Conservation (phyloP, 2,113 vertebrate species). For the Mungos mungo region DNA sequence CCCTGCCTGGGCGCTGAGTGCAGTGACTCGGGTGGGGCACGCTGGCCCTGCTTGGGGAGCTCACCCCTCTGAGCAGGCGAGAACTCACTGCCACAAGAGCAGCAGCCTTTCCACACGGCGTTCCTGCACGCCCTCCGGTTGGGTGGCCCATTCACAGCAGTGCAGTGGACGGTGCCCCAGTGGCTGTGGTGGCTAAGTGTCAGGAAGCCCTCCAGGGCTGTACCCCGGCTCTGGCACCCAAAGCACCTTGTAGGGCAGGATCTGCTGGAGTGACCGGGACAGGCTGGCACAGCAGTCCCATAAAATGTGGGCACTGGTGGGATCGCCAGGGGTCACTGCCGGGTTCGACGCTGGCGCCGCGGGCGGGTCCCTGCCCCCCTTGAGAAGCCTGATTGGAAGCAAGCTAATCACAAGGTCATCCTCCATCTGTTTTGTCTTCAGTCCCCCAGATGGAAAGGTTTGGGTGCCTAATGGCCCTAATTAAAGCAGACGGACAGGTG, state of each 20-base stretch:
- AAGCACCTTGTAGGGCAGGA: fast-evolving
- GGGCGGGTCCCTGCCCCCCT: background rate
- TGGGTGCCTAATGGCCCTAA: no score
- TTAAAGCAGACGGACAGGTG: background rate
- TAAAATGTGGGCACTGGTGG: fast-evolving
- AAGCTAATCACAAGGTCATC: background rate
- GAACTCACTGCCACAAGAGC: background rate
- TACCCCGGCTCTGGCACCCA: background rate
- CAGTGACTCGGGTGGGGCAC: no score
- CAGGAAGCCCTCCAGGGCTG: background rate
- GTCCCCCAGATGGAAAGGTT: no score
- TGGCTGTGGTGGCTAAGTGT: background rate
- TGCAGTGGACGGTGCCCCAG: no score
- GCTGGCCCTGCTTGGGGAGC: background rate
- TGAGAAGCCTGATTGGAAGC: background rate
- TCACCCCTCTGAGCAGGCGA: background rate
- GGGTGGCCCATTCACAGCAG: fast-evolving
- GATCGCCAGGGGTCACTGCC: background rate
- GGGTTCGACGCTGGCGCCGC: no score
- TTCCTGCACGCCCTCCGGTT: background rate
- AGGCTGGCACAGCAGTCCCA: fast-evolving
- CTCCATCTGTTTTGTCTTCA: background rate
- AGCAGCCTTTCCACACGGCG: no score
- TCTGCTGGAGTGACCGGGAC: background rate
- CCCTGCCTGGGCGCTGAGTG: no score